These are phyloP conservation scores for Chroicocephalus ridibundus DNA, from an alignment of 2,113 vertebrate species.

Conservation along the genomic window DNA sequence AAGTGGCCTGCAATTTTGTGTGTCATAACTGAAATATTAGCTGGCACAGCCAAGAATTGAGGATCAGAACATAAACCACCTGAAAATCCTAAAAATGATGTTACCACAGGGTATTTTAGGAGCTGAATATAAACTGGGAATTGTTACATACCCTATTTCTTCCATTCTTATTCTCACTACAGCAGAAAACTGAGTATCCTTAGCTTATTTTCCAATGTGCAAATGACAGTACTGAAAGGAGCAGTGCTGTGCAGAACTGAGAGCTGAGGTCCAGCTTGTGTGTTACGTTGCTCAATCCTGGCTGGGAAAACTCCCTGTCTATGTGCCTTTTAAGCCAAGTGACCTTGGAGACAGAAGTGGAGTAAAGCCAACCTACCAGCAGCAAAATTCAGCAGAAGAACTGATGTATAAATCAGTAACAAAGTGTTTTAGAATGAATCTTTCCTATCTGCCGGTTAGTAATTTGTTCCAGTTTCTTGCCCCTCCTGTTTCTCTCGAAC, in stretches of 20 bases:
- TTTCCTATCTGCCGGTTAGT: background rate
- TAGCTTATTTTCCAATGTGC: background rate
- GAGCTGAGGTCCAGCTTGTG: background rate
- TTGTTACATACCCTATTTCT: background rate
- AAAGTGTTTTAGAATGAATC: background rate
- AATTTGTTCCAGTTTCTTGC: background rate
- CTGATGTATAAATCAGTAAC: fast-evolving
- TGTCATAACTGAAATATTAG: background rate
- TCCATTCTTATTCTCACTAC: background rate
- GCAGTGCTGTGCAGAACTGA: background rate
- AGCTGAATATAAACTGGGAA: background rate
- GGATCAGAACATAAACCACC: background rate
- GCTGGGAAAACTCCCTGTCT: background rate
- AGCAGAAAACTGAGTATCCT: background rate
- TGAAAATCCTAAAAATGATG: background rate
- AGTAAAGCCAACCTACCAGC: background rate
- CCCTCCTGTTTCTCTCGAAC: background rate
- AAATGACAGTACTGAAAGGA: background rate
- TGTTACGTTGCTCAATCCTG: fast-evolving
- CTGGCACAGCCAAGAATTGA: background rate
- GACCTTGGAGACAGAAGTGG: background rate
- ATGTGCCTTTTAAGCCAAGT: background rate
- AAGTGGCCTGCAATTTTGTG: background rate
- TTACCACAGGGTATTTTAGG: background rate
- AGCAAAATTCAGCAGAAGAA: background rate